Conservation (phyloP, 2,113 vertebrate genomes). For the Crypturellus undulatus region DNA sequence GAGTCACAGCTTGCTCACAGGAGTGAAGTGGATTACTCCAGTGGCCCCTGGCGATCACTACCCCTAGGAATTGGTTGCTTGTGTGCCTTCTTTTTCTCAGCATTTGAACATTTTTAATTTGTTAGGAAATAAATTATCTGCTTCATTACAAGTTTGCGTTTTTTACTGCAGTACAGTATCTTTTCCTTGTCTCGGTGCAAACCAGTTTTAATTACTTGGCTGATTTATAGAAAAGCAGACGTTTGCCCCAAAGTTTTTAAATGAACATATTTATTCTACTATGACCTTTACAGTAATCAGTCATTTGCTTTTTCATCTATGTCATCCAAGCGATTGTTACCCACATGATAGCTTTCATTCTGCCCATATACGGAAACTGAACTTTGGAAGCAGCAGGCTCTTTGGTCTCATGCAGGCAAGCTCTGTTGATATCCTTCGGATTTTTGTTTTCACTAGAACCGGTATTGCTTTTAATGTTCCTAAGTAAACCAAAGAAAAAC, state of each 20-base stretch:
- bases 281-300: not conserved
- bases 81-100: not conserved
- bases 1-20: not conserved
- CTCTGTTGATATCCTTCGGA: not conserved
- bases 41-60: not conserved
- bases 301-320: not conserved
- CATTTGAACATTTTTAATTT: not conserved
- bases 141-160: not conserved
- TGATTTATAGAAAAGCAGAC: not conserved
- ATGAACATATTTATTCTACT: not conserved
- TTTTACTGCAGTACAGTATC: not conserved
- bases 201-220: not conserved
- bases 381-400: not conserved
- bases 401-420: not conserved
- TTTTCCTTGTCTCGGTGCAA: not conserved
- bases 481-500: not conserved
- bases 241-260: not conserved
- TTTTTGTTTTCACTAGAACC: not conserved
- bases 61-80: not conserved
- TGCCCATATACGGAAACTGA: not conserved
- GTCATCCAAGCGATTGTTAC: not conserved
- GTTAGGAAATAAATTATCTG: not conserved
- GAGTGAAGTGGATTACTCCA: constrained; percentile 43
- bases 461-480: not conserved
- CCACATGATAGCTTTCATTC: not conserved